Evolutionary conservation across 1,140 invertebrate genomes (phyloP).

Genomic region (Bradysia coprophila): DNA sequence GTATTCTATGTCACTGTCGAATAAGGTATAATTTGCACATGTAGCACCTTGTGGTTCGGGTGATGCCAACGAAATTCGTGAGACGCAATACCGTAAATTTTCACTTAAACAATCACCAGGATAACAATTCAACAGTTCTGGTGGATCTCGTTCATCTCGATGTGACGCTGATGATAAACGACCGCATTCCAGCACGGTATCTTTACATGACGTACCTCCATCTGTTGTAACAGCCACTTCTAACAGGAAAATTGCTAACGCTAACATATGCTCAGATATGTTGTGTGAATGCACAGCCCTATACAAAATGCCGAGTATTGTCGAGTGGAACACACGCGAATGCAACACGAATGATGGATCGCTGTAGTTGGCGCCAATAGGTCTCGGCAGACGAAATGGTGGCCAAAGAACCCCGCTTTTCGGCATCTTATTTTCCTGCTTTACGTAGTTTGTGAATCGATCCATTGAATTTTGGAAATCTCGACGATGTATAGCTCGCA

Average conservation of each 20-base stretch:
- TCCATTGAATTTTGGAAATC: conserved; percentile 93
- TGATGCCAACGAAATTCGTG: conserved; percentile 36
- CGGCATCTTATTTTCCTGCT: conserved; percentile 43
- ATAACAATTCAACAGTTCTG: conserved; percentile 52
- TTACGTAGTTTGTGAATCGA: conserved; percentile 58
- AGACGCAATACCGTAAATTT: conserved; percentile 58
- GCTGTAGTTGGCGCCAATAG: conserved; percentile 41
- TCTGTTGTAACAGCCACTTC: conserved; percentile 59
- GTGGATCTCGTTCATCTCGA: conserved; percentile 31
- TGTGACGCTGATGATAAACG: conserved; percentile 10
- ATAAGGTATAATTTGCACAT: conserved; percentile 16
- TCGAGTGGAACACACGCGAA: conserved; percentile 67
- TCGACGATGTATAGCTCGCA: conserved; percentile 75
- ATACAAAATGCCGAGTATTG: conserved; percentile 66
- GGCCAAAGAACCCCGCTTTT: conserved; percentile 55
- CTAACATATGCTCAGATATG: conserved; percentile 68
- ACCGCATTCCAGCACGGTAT: conserved; percentile 14
- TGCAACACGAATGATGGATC: conserved; percentile 52
- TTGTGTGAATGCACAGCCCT: conserved; percentile 59
- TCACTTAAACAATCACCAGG: conserved; percentile 53
- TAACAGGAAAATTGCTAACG: conserved; percentile 68
- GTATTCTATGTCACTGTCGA: conserved; percentile 36
- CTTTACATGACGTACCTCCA: conserved; percentile 23
- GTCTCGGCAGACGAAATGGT: conserved; percentile 53
- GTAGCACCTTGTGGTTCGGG: conserved; percentile 33